phyloP scores from a whole-genome alignment of 2,797 vertebrate species.

The Anas bernieri region DNA sequence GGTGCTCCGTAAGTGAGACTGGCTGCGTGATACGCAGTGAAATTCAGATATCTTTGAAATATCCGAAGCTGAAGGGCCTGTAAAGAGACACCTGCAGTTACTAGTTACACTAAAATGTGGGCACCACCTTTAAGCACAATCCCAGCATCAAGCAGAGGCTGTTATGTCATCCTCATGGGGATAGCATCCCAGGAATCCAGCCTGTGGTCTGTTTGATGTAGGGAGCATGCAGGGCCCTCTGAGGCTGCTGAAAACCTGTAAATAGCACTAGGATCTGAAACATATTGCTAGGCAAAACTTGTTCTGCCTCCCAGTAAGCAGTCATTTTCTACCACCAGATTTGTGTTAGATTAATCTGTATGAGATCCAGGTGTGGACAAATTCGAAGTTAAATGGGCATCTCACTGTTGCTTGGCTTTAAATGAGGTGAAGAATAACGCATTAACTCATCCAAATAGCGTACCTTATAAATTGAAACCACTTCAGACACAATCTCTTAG shows the following conservation, averaged over 20 bases:
- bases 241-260: conserved; percentile 1
- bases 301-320: conserved; percentile 15
- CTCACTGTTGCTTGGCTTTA: neutral
- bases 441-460: neutral
- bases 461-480: neutral
- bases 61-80: neutral
- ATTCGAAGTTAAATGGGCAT: neutral
- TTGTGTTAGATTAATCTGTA: neutral
- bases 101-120: conserved; percentile 4
- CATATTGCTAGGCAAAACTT: conserved; percentile 7
- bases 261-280: conserved; percentile 24
- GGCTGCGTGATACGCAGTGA: neutral
- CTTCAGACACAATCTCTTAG: neutral
- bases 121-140: neutral
- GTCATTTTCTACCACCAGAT: conserved; percentile 3
- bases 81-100: neutral
- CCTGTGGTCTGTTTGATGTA: conserved; percentile 53
- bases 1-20: neutral
- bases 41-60: neutral
- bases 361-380: neutral
- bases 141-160: neutral
- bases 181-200: conserved; percentile 46
- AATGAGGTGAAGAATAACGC: neutral
- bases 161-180: neutral
- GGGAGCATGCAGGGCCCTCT: neutral